Percentiles rank a stretch among this genome's conserved stretches.
Evolutionary conservation across 2,888 invertebrate genomes (phyloP).

Genomic region (Cecidostiba fungosa): DNA sequence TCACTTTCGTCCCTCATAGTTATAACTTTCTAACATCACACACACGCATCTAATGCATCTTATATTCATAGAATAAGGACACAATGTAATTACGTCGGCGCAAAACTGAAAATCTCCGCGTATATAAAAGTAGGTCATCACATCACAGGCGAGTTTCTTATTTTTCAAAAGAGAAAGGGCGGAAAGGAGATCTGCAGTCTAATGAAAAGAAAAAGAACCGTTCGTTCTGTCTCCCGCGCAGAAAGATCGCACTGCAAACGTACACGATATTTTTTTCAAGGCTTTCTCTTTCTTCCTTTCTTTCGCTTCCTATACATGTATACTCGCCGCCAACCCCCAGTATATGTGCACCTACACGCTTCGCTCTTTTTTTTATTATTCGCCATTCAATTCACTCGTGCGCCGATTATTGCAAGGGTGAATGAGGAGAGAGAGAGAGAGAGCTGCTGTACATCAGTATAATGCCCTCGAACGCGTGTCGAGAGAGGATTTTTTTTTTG

Average conservation of each 20-base stretch:
- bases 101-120: neutral
- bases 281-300: slow-evolving; percentile 55
- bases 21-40: neutral
- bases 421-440: slow-evolving; percentile 40
- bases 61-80: no score
- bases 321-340: slow-evolving; percentile 35
- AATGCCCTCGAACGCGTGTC: no score
- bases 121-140: slow-evolving; percentile 56
- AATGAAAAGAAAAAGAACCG: slow-evolving; percentile 49
- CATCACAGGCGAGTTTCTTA: no score
- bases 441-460: slow-evolving; percentile 37
- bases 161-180: slow-evolving; percentile 26
- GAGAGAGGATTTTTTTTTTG: no score
- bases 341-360: slow-evolving; percentile 36
- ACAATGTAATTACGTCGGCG: no score
- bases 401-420: slow-evolving; percentile 55
- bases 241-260: slow-evolving; percentile 54
- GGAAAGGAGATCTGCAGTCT: slow-evolving; percentile 51
- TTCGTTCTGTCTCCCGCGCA: slow-evolving; percentile 48
- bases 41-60: neutral
- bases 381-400: slow-evolving; percentile 48
- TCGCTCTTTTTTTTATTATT: slow-evolving; percentile 40
- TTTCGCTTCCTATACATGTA: slow-evolving; percentile 13
- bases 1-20: slow-evolving; percentile 19
- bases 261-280: slow-evolving; percentile 63